Base-by-base conservation (phyloP, 2,888 invertebrate species). In the Pyrrhosoma nymphula region DNA sequence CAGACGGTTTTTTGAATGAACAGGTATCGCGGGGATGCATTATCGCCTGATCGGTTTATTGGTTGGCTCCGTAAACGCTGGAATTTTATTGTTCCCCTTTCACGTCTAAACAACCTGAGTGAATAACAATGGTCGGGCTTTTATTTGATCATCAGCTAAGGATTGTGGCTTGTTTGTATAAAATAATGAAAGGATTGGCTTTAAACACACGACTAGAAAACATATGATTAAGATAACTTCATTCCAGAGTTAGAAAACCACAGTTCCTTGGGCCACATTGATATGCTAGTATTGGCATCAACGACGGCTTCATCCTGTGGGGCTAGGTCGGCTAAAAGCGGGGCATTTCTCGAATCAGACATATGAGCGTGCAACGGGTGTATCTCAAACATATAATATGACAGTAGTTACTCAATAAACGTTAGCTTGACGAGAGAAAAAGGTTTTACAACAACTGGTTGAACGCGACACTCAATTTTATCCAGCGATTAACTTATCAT, bases 21-120 rank as follows among this genome's bases (percentile, higher is more conserved):
- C 89, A 89, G 26, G 47, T n/a, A 89, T 89, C 89, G 56, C n/a
- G 89, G 56, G 89, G 39, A 89, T 56, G 89, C 89, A 47, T 89
- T 89, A 89, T 89, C 89, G n/a, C 89, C 56, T n/a, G 89, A 89
- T 89, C 89, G 89, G 89, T 89, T 89, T 89, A 89, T 89, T 89
- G 89, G 89, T 1, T 89, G 55, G 89, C 56, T 55, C 82, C 12
- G 55, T 55, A 12, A 16, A 56, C 26, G 56, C 47, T 89, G 26
- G 39, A 89, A 89, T 56, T 89, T 89, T 89, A 89, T 89, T 89
- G 89, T 89, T 89, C 56, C 23, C 20, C 89, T 10, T 56, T 56
- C 47, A 89, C 47, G 89, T n/a, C 55, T 56, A 26, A 39, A n/a
- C 26, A 35, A 82, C 35, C 35, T 16, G 82, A 16, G 69, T n/a